Conservation (phyloP, 2,113 vertebrate species). For the Motacilla alba region DNA sequence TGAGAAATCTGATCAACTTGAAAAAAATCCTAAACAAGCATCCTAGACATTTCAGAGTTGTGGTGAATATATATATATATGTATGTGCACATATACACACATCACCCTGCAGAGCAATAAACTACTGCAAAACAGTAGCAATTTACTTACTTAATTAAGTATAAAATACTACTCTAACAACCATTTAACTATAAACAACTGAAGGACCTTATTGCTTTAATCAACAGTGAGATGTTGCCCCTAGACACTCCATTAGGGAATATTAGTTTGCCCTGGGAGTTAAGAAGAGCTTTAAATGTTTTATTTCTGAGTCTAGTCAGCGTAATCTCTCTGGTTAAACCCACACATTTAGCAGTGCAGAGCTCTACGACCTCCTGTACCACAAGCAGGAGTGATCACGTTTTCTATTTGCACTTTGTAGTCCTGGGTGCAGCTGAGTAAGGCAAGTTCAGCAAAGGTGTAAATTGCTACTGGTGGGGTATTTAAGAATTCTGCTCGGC, state of each 20-base stretch:
- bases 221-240: background rate
- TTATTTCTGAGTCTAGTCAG: background rate
- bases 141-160: background rate
- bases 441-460: background rate
- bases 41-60: background rate
- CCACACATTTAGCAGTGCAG: background rate
- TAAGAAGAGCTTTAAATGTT: background rate
- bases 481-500: background rate
- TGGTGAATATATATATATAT: background rate
- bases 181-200: background rate
- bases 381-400: background rate
- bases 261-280: background rate
- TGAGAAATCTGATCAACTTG: background rate
- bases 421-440: background rate
- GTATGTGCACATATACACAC: accelerated
- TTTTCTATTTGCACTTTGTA: conserved; percentile 47
- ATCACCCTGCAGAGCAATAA: background rate
- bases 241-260: background rate
- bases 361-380: background rate
- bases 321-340: background rate
- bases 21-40: background rate
- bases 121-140: background rate
- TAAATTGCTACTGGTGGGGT: conserved; percentile 10
- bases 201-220: background rate
- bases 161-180: background rate